phyloP scores from a whole-genome alignment of 2,888 invertebrate genomes.

The Yponomeuta cagnagella region DNA sequence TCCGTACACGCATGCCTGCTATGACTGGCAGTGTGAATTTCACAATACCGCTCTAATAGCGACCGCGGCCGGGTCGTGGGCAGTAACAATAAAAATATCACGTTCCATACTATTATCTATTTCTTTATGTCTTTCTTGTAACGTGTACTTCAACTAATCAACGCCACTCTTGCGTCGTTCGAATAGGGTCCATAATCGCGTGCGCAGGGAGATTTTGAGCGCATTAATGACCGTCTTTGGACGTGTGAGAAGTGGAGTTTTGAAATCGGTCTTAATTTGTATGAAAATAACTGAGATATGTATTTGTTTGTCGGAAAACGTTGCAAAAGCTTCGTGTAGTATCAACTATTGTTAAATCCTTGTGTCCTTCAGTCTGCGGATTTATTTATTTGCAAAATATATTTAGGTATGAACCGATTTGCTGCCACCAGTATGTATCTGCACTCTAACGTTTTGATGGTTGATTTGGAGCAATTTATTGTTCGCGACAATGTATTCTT shows the following conservation, averaged over 20 bases:
- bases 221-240: neutral
- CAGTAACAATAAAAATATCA: slow-evolving; percentile 17
- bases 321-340: neutral
- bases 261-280: slow-evolving; percentile 9
- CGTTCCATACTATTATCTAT: slow-evolving; percentile 8
- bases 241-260: slow-evolving; percentile 7
- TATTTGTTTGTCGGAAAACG: neutral
- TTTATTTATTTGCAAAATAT: neutral
- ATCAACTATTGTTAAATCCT: neutral
- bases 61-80: slow-evolving; percentile 24
- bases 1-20: neutral
- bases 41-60: slow-evolving; percentile 29
- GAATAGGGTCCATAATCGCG: neutral
- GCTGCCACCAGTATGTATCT: no score
- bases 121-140: slow-evolving; percentile 8
- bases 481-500: no score
- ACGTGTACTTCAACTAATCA: neutral
- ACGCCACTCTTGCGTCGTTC: neutral
- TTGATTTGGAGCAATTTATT: no score
- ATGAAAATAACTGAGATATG: slow-evolving; percentile 7
- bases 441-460: no score
- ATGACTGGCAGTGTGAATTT: slow-evolving; percentile 26
- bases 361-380: neutral
- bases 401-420: no score
- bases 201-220: neutral